Base-by-base conservation (phyloP, 2,888 invertebrate genomes). In the Prostheceraeus crozeri region DNA sequence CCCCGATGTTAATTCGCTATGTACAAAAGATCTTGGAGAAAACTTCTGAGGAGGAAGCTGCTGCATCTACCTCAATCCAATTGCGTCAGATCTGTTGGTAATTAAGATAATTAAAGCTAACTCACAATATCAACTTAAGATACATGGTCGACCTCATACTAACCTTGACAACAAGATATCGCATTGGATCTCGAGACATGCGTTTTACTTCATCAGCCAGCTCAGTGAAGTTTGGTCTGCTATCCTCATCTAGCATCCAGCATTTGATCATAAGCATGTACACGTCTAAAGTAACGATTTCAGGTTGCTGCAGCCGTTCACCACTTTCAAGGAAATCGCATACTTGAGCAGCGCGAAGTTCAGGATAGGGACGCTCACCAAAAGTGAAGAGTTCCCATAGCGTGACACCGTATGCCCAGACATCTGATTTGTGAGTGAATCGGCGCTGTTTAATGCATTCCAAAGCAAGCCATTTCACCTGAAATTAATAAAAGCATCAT, bases 401-500 rank as follows among this genome's bases (percentile, higher is more conserved):
- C 0, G 93, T 93, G 0, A 93, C 89, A 68, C 91, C 98, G 70
- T 93, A 98, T 1, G 94, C 91, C 96, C 96, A 96, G 1, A 96
- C 93, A 73, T 96, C 96, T 66, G 89, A 90, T 72, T 94, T 94
- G 75, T 94, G 93, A 0, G 93, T 96, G 76, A 96, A 98, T 63
- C 91, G 86, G 58, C 91, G 81, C 74, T 93, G 89, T 67, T 89
- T 86, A 64, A 96, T 93, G 72, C 94, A 94, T 76, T 98, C 98
- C 25, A 94, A 77, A 0, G 98, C 98, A 63, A 98, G 78, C 98
- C 98, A 98, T 77, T 96, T 96, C 66, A n/a, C n/a, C n/a, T n/a
- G n/a, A n/a, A n/a, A n/a, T n/a, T n/a, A n/a, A n/a, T n/a, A n/a
- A n/a, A n/a, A n/a, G n/a, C n/a, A n/a, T n/a, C n/a, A n/a, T n/a